Conservation (phyloP, 2,797 vertebrate species). For the Myotis myotis region DNA sequence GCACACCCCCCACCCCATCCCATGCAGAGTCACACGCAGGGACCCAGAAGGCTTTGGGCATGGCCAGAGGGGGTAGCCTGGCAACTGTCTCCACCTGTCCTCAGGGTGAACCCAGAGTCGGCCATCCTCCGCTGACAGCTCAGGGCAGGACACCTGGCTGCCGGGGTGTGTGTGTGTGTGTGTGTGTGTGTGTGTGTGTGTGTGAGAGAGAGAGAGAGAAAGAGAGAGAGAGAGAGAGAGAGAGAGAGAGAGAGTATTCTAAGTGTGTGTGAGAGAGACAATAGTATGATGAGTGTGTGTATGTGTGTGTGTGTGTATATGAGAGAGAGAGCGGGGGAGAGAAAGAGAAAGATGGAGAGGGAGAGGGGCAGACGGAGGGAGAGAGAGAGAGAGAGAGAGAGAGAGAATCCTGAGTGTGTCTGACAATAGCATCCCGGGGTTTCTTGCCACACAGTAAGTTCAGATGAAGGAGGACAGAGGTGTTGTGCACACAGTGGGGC, state of each 20-base stretch:
- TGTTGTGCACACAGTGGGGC: too few relatives aligned
- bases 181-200: not conserved
- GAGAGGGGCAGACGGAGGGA: not conserved
- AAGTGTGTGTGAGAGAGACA: not conserved
- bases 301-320: not conserved
- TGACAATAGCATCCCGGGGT: not conserved
- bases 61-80: not conserved
- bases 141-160: not conserved
- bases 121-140: not conserved
- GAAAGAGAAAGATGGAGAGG: too few relatives aligned
- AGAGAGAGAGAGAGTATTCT: too few relatives aligned
- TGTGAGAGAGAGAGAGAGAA: not conserved
- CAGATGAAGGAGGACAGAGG: not conserved
- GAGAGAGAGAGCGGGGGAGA: not conserved
- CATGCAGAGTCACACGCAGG: too few relatives aligned
- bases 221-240: not conserved
- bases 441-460: not conserved
- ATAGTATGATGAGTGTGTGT: too few relatives aligned
- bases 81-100: not conserved
- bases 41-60: not conserved
- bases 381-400: too few relatives aligned
- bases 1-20: too few relatives aligned
- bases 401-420: not conserved
- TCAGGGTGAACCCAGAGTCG: not conserved
- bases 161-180: not conserved